Percentiles rank a stretch among this genome's conserved stretches.
phyloP scores from a whole-genome alignment of 2,113 vertebrate species.

The Nycticryphes semicollaris region DNA sequence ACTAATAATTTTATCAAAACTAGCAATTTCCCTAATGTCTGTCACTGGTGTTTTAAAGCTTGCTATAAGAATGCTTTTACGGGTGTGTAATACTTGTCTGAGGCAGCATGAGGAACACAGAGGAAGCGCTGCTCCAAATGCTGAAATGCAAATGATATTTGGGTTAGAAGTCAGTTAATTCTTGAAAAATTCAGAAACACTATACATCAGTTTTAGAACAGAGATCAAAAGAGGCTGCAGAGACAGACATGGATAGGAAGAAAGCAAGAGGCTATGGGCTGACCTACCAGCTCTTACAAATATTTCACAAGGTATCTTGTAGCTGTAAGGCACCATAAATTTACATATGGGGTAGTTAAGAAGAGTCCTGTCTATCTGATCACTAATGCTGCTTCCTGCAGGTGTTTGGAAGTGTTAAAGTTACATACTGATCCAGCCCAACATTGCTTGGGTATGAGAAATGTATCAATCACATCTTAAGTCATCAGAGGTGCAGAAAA shows the following conservation, averaged over 20 bases:
- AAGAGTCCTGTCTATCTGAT: not conserved
- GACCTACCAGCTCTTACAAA: not conserved
- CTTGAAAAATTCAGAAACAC: not conserved
- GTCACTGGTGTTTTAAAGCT: not conserved
- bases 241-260: not conserved
- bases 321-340: not conserved
- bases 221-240: not conserved
- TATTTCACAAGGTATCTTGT: not conserved
- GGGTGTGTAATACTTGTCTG: not conserved
- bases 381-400: not conserved
- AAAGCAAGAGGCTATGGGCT: not conserved
- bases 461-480: not conserved
- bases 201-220: not conserved
- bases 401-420: not conserved
- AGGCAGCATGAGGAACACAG: not conserved
- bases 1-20: not conserved
- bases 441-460: not conserved
- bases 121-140: not conserved
- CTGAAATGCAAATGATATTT: not conserved
- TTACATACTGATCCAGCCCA: not conserved
- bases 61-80: not conserved
- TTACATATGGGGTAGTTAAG: not conserved
- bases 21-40: not conserved
- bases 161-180: not conserved
- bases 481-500: not conserved